Conservation (phyloP, 2,888 invertebrate species). For the Himalopsyche anomala region DNA sequence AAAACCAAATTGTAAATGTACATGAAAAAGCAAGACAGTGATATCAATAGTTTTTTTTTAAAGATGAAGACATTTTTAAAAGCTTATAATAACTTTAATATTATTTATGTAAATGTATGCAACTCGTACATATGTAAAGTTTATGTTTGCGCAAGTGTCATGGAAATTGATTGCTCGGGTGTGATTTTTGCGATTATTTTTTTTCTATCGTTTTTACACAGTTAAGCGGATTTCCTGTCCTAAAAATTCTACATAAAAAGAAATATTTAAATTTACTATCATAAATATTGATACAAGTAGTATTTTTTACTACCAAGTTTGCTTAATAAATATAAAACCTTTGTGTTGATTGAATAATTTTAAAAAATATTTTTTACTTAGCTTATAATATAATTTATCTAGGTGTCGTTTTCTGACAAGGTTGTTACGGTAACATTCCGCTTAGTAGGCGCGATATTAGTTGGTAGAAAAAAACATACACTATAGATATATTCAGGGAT, state of each 20-base stretch:
- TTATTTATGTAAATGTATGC: constrained; percentile 29
- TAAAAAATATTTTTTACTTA: too few species aligned
- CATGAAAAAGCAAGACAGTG: background rate
- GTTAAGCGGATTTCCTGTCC: constrained; percentile 34
- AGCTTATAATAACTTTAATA: background rate
- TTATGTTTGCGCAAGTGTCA: constrained; percentile 25
- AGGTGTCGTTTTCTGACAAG: too few species aligned
- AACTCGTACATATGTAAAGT: background rate
- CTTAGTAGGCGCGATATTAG: too few species aligned
- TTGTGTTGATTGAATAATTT: background rate
- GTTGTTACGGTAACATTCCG: too few species aligned
- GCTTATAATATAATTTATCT: too few species aligned
- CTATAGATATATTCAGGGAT: too few species aligned
- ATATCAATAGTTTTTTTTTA: background rate
- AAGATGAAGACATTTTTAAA: background rate
- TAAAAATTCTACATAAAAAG: constrained; percentile 1
- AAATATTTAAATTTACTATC: constrained; percentile 1
- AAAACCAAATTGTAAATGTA: too few species aligned
- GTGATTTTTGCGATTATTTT: constrained; percentile 30
- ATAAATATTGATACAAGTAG: constrained; percentile 12
- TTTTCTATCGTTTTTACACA: background rate
- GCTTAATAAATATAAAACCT: background rate
- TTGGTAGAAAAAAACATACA: too few species aligned
- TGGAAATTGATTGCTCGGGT: constrained; percentile 33
- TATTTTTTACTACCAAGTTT: background rate